These are phyloP conservation scores for Maniola hyperantus DNA, from an alignment of 2,888 invertebrate species.

Conservation along the genomic window DNA sequence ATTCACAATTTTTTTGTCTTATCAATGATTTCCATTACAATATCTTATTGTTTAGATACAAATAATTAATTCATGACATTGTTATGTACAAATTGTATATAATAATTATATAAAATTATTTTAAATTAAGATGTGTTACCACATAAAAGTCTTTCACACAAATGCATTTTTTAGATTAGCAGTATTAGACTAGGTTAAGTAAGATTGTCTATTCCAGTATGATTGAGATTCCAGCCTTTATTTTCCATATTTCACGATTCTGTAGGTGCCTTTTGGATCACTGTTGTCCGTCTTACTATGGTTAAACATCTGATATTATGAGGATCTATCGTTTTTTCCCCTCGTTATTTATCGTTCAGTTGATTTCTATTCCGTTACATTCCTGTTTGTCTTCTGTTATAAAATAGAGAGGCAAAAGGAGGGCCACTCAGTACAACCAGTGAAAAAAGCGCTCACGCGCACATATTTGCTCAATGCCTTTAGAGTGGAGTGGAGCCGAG, in stretches of 20 bases:
- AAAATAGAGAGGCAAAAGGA: neutral
- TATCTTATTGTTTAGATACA: conserved; percentile 11
- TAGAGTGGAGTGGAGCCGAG: no score
- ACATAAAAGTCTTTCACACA: conserved; percentile 43
- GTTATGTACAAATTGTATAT: conserved; percentile 46
- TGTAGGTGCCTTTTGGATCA: no score
- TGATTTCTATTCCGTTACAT: conserved; percentile 2
- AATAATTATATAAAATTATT: conserved; percentile 25
- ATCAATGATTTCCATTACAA: neutral
- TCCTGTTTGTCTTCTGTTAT: neutral
- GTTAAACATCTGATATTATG: no score
- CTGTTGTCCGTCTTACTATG: no score
- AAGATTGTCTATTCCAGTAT: conserved; percentile 20
- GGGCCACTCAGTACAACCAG: no score
- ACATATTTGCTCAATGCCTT: no score
- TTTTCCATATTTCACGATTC: neutral
- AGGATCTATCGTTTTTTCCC: no score
- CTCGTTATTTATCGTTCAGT: neutral
- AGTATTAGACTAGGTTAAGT: conserved; percentile 41
- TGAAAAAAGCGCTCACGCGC: no score
- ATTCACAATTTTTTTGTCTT: neutral
- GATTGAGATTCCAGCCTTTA: neutral
- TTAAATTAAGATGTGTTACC: conserved; percentile 41
- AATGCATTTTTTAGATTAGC: conserved; percentile 43
- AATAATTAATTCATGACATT: conserved; percentile 23